These are phyloP conservation scores for Melanogrammus aeglefinus DNA, from an alignment of 2,797 vertebrate genomes.

Conservation along the genomic window DNA sequence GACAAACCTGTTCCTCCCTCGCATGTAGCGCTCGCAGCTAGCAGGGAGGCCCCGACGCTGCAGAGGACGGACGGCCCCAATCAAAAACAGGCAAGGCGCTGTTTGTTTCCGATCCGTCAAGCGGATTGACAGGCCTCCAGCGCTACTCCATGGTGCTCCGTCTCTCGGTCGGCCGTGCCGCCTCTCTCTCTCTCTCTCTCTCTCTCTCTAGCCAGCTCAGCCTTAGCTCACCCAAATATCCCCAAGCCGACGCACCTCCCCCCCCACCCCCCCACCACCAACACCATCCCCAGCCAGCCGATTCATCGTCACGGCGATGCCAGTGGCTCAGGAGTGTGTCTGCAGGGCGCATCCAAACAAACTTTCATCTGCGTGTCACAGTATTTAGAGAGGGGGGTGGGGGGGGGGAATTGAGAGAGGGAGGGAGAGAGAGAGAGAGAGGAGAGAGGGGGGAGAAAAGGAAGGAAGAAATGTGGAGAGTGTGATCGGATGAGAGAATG, in stretches of 20 bases:
- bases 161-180: neutral
- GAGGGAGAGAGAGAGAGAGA: conserved; percentile 10
- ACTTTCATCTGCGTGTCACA: conserved; percentile 67
- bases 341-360: conserved; percentile 54
- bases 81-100: conserved; percentile 21
- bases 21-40: too few species aligned
- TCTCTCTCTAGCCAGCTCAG: conserved; percentile 10
- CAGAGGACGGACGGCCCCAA: too few species aligned
- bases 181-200: conserved; percentile 13
- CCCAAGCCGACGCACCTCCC: conserved; percentile 25
- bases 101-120: conserved; percentile 47
- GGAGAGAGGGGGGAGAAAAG: conserved; percentile 10
- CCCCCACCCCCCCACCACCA: too few species aligned
- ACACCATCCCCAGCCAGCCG: conserved; percentile 42
- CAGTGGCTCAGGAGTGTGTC: conserved; percentile 43
- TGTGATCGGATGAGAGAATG: neutral
- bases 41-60: too few species aligned
- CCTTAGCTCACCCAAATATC: conserved; percentile 41
- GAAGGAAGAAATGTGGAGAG: conserved; percentile 5
- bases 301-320: conserved; percentile 31
- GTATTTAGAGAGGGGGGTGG: conserved; percentile 31
- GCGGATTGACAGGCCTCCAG: conserved; percentile 32
- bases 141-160: neutral
- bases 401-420: neutral
- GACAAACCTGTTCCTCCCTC: neutral